Base-by-base conservation (phyloP, 2,113 vertebrate species). In the Amblyopsis rosae region DNA sequence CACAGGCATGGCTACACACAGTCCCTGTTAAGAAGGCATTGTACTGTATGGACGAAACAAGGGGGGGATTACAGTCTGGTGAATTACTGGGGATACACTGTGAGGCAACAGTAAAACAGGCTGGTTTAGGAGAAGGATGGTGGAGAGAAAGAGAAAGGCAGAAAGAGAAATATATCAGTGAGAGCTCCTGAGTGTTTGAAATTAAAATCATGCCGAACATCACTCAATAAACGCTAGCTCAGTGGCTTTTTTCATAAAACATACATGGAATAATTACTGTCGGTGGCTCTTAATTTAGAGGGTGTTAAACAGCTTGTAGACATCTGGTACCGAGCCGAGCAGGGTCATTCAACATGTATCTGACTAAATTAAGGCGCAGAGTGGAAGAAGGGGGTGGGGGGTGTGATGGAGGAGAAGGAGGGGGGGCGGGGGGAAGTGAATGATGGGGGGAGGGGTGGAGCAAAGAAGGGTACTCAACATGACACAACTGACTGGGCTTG, bases 281-380 rank as follows among this genome's bases (percentile, higher is more conserved):
- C 91, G 95, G 96, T 95, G 92, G 95, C 93, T 96, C 93, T 96
- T 97, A 96, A 98, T 97, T 97, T 97, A 94, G 93, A 95, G 93
- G 93, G 94, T 95, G 95, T 97, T 96, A 95, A 97, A 95, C 95
- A 97, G 96, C 95, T 98, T 98, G 96, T 96, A 95, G 95, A 98
- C 96, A 98, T 98, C 95, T 99, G 96, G 94, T 97, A 95, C 91
- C 88, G 93, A 95, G 94, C 92, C 92, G 93, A 96, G 96, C 93
- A 93, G 94, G 96, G 95, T 96, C 96, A 98, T 98, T 98, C 93
- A 96, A 96, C 96, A 97, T 98, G 91, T 94, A 96, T 97, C 95
- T 93, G 93, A 94, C 93, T 94, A 95, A 97, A 98, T 97, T 95
- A 97, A 93, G 89, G 72, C 19, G 41, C 78, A 70, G 47, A 82